Percentiles rank a stretch among this genome's conserved stretches.
Evolutionary conservation across 2,888 invertebrate species (phyloP).

Genomic region (Dermolepida albohirtum): DNA sequence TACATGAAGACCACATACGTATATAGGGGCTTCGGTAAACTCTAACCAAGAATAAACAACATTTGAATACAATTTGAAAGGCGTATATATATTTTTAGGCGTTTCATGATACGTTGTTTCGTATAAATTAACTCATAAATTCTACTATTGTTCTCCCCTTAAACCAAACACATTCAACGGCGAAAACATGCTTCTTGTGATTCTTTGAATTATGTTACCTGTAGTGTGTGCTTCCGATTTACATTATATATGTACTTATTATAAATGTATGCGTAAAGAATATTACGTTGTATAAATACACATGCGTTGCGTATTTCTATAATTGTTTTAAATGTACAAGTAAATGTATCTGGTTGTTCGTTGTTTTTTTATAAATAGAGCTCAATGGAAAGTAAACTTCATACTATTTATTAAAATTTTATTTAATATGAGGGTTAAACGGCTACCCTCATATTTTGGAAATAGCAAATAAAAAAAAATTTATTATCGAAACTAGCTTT

Average conservation of each 20-base stretch:
- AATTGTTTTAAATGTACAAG: no score
- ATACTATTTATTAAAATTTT: no score
- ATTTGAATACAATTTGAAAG: slow-evolving; percentile 37
- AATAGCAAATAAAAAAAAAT: no score
- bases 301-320: no score
- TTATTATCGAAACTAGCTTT: no score
- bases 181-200: slow-evolving; percentile 12
- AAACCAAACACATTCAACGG: slow-evolving; percentile 14
- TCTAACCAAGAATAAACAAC: slow-evolving; percentile 23
- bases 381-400: no score
- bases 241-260: background rate
- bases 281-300: no score
- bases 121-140: slow-evolving; percentile 28
- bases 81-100: slow-evolving; percentile 21
- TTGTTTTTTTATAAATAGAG: no score
- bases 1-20: slow-evolving; percentile 4
- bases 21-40: slow-evolving; percentile 13
- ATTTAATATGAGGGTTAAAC: no score
- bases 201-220: slow-evolving; percentile 8
- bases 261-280: no score
- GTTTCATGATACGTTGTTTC: slow-evolving; percentile 6
- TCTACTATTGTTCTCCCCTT: slow-evolving; percentile 19
- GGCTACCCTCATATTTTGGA: no score
- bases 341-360: no score
- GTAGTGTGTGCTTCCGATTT: slow-evolving; percentile 16